Evolutionary conservation across 2,888 invertebrate genomes (phyloP).

Genomic region (Ephialtes manifestator): DNA sequence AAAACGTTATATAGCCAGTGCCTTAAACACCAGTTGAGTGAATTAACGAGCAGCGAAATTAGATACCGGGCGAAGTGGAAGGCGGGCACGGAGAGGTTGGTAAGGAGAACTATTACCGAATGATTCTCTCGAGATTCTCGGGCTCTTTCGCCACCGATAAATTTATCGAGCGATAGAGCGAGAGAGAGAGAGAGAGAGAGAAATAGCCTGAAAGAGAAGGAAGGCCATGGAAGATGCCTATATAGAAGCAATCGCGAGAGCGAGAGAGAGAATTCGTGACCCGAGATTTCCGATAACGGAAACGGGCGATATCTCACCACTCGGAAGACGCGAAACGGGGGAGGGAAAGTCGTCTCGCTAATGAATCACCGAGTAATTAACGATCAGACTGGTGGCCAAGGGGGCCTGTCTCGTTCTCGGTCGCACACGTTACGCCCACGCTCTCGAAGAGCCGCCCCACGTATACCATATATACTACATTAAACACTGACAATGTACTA

Average conservation of each 20-base stretch:
- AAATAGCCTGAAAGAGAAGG: background rate
- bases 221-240: slow-evolving; percentile 5
- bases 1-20: slow-evolving; percentile 7
- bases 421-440: slow-evolving; percentile 64
- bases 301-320: slow-evolving; percentile 57
- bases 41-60: slow-evolving; percentile 60
- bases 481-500: slow-evolving; percentile 51
- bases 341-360: slow-evolving; percentile 70
- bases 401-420: slow-evolving; percentile 32
- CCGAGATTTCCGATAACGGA: slow-evolving; percentile 58
- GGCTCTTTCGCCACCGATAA: slow-evolving; percentile 39
- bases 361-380: slow-evolving; percentile 75
- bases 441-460: slow-evolving; percentile 27
- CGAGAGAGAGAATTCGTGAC: slow-evolving; percentile 30
- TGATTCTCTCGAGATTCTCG: slow-evolving; percentile 57
- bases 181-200: slow-evolving; percentile 16
- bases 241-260: background rate
- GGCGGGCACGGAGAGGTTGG: slow-evolving; percentile 33
- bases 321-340: slow-evolving; percentile 29
- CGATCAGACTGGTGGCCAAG: slow-evolving; percentile 65
- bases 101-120: slow-evolving; percentile 53
- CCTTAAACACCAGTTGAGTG: slow-evolving; percentile 44
- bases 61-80: slow-evolving; percentile 31
- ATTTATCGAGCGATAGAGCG: slow-evolving; percentile 51
- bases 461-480: slow-evolving; percentile 17